Percentiles rank a stretch among this genome's conserved stretches.
These are phyloP conservation scores for Pocota personata DNA, from an alignment of 2,888 invertebrate genomes.

Conservation along the genomic window DNA sequence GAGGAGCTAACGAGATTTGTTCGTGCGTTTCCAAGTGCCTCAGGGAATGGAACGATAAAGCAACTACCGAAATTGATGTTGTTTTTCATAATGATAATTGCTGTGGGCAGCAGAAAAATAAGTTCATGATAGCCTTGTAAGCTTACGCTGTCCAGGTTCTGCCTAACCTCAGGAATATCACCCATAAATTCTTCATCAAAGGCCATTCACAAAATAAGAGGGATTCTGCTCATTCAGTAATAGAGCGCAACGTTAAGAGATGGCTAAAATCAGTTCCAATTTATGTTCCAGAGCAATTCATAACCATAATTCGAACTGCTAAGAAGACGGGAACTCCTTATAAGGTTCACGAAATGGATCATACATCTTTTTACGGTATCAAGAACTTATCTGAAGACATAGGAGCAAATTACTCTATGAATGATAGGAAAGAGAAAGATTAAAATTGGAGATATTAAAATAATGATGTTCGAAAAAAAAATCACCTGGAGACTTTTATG, in stretches of 20 bases:
- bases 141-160: background rate
- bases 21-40: constrained; percentile 75
- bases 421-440: constrained; percentile 11
- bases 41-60: constrained; percentile 40
- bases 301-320: constrained; percentile 20
- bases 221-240: constrained; percentile 15
- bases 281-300: constrained; percentile 15
- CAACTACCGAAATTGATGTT: constrained; percentile 61
- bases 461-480: constrained; percentile 14
- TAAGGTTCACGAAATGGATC: constrained; percentile 5
- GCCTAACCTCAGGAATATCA: constrained; percentile 47
- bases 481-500: constrained; percentile 2
- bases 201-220: constrained; percentile 30
- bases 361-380: background rate
- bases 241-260: constrained; percentile 6
- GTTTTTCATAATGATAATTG: constrained; percentile 78
- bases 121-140: constrained; percentile 23
- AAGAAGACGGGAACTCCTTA: constrained; percentile 10
- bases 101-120: constrained; percentile 76
- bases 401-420: background rate
- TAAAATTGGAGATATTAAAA: constrained; percentile 1
- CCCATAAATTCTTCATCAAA: constrained; percentile 1
- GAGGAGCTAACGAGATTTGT: constrained; percentile 36
- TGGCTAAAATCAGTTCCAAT: constrained; percentile 16
- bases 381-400: background rate